A percentile compares a stretch with the other conserved stretches of the same genome.
phyloP scores from a whole-genome alignment of 2,797 vertebrate species.

The Pangasius krempfi region DNA sequence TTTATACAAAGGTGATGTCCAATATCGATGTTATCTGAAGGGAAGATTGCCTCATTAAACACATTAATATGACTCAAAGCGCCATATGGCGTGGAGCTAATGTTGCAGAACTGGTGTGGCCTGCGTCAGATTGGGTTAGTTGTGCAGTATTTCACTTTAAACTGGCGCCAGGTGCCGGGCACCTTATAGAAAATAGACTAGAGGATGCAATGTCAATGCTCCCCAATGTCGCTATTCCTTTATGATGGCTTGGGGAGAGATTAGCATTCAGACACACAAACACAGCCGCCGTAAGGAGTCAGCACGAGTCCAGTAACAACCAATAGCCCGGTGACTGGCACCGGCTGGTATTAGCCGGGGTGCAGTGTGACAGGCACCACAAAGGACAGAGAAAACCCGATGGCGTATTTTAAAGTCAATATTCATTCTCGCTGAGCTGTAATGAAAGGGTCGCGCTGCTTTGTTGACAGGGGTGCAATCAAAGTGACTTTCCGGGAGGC shows the following conservation, averaged over 20 bases:
- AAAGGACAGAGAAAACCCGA: constrained; percentile 42
- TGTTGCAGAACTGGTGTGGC: constrained; percentile 57
- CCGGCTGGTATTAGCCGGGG: constrained; percentile 35
- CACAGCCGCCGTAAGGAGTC: constrained; percentile 19
- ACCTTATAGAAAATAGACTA: background rate
- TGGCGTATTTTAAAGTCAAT: constrained; percentile 56
- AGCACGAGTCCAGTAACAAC: constrained; percentile 24
- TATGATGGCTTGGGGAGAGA: constrained; percentile 3
- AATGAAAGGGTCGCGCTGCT: constrained; percentile 50
- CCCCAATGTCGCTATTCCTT: constrained; percentile 2
- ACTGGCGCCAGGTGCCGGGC: constrained; percentile 10
- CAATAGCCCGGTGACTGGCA: constrained; percentile 47
- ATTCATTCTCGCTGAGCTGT: constrained; percentile 51
- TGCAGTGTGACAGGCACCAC: constrained; percentile 41
- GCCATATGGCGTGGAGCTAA: constrained; percentile 52
- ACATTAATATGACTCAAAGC: constrained; percentile 42
- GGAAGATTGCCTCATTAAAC: constrained; percentile 39
- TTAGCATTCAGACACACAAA: constrained; percentile 37
- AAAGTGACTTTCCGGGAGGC: constrained; percentile 51
- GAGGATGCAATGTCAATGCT: background rate
- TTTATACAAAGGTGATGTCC: constrained; percentile 21
- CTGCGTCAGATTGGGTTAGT: constrained; percentile 44
- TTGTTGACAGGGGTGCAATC: constrained; percentile 48
- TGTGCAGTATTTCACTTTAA: constrained; percentile 48
- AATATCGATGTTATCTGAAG: constrained; percentile 42